These are phyloP conservation scores for Turritopsis dohrnii DNA, from an alignment of 30 jellyfish, hydroid and myxozoan genomes.

Conservation along the genomic window DNA sequence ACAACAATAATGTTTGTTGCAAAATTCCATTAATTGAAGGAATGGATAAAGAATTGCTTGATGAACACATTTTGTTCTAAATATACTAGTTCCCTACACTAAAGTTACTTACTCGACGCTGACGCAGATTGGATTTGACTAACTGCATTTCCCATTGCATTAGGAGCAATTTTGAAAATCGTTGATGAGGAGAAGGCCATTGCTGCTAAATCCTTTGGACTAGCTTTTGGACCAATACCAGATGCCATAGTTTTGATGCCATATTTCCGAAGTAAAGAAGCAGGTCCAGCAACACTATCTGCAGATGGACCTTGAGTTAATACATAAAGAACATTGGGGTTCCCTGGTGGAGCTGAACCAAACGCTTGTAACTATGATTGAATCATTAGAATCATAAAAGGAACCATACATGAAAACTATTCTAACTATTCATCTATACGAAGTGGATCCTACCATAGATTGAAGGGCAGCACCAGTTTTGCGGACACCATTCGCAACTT, in stretches of 20 bases:
- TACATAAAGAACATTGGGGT: slow-evolving; percentile 70
- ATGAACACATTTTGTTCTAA: no score
- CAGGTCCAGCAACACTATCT: slow-evolving; percentile 66
- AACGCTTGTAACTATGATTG: slow-evolving; percentile 47
- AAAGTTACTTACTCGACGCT: slow-evolving; percentile 54
- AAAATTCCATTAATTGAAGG: no score
- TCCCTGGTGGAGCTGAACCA: slow-evolving; percentile 93
- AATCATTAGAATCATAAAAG: no score
- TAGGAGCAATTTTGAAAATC: slow-evolving; percentile 44
- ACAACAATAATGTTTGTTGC: background rate
- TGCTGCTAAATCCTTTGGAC: slow-evolving; percentile 56
- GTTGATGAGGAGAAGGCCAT: slow-evolving; percentile 67
- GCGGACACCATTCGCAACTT: slow-evolving; percentile 70
- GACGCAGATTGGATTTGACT: slow-evolving; percentile 47
- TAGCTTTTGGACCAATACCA: slow-evolving; percentile 77
- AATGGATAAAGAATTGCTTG: no score
- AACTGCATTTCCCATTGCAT: slow-evolving; percentile 60
- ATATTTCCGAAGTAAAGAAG: slow-evolving; percentile 63
- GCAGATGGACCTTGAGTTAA: slow-evolving; percentile 73
- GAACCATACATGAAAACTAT: background rate
- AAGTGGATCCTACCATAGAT: slow-evolving; percentile 26
- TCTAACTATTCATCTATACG: background rate
- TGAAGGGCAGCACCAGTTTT: slow-evolving; percentile 68
- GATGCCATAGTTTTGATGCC: slow-evolving; percentile 73
- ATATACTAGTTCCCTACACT: no score